phyloP scores from a whole-genome alignment of 2,888 invertebrate species.

The Orgyia antiqua region DNA sequence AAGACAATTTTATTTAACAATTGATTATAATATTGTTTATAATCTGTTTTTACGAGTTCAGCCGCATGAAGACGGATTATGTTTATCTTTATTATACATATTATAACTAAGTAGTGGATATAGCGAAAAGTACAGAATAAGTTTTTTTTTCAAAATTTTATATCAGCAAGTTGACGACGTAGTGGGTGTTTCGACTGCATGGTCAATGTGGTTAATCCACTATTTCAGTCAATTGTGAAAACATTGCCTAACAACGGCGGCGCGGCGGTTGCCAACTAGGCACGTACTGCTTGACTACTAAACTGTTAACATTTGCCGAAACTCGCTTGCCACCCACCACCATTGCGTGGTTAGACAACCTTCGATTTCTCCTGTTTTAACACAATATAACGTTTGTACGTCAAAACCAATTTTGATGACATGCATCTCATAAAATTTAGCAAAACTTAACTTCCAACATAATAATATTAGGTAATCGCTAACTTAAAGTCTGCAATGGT shows the following conservation, averaged over 20 bases:
- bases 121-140: no score
- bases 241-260: conserved; percentile 44
- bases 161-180: no score
- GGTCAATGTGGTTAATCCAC: conserved; percentile 51
- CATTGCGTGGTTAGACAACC: conserved; percentile 43
- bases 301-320: conserved; percentile 35
- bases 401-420: conserved; percentile 46
- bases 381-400: conserved; percentile 49
- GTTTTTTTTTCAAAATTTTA: no score
- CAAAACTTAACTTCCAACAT: conserved; percentile 30
- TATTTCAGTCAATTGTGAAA: conserved; percentile 62
- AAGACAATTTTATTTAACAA: no score
- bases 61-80: no score
- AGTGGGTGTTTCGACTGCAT: conserved; percentile 37
- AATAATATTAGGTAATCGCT: conserved; percentile 25
- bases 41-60: no score
- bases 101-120: no score
- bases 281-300: conserved; percentile 33
- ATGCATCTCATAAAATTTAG: conserved; percentile 33
- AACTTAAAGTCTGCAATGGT: conserved; percentile 26
- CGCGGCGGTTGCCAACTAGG: conserved; percentile 32
- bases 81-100: no score
- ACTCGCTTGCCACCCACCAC: conserved; percentile 40
- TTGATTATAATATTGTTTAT: no score
- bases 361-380: conserved; percentile 63